Base-by-base conservation (phyloP, 2,888 invertebrate genomes). In the Strigamia crassipes region DNA sequence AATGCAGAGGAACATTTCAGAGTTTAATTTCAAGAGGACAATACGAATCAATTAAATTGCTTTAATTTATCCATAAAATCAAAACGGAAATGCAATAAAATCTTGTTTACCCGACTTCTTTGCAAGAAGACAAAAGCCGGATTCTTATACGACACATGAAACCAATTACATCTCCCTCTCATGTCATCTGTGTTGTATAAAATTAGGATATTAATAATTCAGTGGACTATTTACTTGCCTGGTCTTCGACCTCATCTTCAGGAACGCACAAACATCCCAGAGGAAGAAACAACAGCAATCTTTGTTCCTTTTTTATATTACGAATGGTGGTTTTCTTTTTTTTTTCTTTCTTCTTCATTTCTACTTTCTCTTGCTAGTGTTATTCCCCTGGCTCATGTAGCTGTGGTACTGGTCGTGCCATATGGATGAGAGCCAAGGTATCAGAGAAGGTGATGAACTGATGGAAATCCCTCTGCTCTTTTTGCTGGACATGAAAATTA, bases 181-280 rank as follows among this genome's bases (percentile, higher is more conserved):
- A 51, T 51, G 51, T 51, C 51, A 51, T 51, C 51, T 51, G 51
- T 51, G 51, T 8, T 51, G 51, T 51, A 51, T 51, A 51, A 51
- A 51, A 51, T 51, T 51, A 51, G 51, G 51, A 51, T 51, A 51
- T 51, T 51, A 51, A 51, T 51, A 51, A 51, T 51, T 51, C 51
- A 51, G 51, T 51, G 51, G 51, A 51, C 51, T 51, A 51, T 51
- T 51, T 51, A 51, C 51, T 51, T n/a, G 13, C 2, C 51, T 51
- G 51, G 51, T 51, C n/a, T n/a, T 51, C 51, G 51, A 51, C 51
- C 51, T 18, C 51, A 18, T 18, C 51, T 51, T 51, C n/a, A 4
- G 51, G 51, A 51, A 51, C 51, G 51, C 51, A 51, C 51, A 51
- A 51, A 51, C 51, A 51, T 51, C 51, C n/a, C 51, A 51, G 1